Base-by-base conservation (phyloP, 2,888 invertebrate genomes). In the Ceramica pisi region DNA sequence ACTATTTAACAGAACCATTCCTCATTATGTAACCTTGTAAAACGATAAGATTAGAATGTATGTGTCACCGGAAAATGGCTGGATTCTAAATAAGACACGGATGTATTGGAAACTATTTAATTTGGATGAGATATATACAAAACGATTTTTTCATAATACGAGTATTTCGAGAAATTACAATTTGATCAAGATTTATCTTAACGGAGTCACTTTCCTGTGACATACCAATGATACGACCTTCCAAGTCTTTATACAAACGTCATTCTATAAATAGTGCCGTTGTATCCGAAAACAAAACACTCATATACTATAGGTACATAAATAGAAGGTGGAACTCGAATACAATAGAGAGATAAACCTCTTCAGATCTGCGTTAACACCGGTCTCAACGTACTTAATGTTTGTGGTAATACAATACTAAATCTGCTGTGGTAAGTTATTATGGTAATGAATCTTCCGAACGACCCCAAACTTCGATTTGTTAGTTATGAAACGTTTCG, bases 401-500 rank as follows among this genome's bases (percentile, higher is more conserved):
- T 55, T 68, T 70, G 44, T 55, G 48, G 23, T 63, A 68, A 69
- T 70, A 65, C 56, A 76, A 67, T 60, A 71, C 50, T 59, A 51
- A 72, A 75, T 73, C 65, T 74, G 78, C 71, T 75, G 63, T 31
- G 61, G 56, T 53, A 67, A 75, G 76, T 65, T 76, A 71, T 77
- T 82, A 83, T 77, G 81, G 64, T 78, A 81, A 82, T 82, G 51
- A 73, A 74, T 80, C 78, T 73, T 70, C 61, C 26, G 53, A 81
- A 81, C 50, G 75, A 72, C 48, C 63, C 44, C 19, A 73, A 75
- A 75, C 72, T 71, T 78, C 51, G 66, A 78, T 71, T 79, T 67
- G 64, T 63, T 60, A 84, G 75, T 74, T 81, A 78, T 78, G 69
- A 67, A 78, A 68, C 68, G 61, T 68, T 73, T 67, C 46, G 63